Evolutionary conservation across 2,797 vertebrate genomes (phyloP), one percentile per base, ranked within the genome.

Genomic region (Chaenodraco wilsoni): DNA sequence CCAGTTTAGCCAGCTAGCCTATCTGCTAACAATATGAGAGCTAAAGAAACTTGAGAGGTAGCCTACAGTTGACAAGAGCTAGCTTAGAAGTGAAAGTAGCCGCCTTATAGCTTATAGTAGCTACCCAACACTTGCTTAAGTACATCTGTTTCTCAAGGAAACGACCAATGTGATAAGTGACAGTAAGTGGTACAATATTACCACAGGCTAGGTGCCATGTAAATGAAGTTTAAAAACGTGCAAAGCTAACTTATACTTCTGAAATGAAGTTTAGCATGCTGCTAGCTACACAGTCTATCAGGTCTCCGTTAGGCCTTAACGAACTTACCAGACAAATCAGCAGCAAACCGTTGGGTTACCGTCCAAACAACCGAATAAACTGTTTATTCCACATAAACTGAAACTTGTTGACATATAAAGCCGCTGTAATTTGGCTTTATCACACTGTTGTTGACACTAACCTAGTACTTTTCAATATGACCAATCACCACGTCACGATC

Each of bases 401-500:
- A 17, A 61, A 21, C 9, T 33, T 2, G 5, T 16, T 2, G 3
- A 19, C 51, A 5, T 27, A 9, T 21, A 1, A 1, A 10, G 2
- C 6, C 7, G 43, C 9, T 7, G 17, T 1, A 19, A 10, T 0
- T 41, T 1, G 14, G 60, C 15, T 33, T 23, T 54, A 23, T 57
- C 40, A 31, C 55, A 17, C 3, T 2, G 4, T 5, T 59, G 23
- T 56, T 40, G 13, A 15, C 4, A 63, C 33, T 23, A 58, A 67
- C 43, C 69, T 6, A 50, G 9, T 44, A 67, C 62, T 78, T 54
- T 46, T n/a, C 23, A 50, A 65, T 5, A 62, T 52, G 61, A 73
- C 85, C 85, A 89, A 81, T 86, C 78, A 90, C 89, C 90, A 92
- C 92, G 92, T 93, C 92, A 93, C 82, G 70, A 82, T 71, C 77